Base-by-base conservation (phyloP, 35 echinoderm and acorn worm species). In the Ptychodera flava region DNA sequence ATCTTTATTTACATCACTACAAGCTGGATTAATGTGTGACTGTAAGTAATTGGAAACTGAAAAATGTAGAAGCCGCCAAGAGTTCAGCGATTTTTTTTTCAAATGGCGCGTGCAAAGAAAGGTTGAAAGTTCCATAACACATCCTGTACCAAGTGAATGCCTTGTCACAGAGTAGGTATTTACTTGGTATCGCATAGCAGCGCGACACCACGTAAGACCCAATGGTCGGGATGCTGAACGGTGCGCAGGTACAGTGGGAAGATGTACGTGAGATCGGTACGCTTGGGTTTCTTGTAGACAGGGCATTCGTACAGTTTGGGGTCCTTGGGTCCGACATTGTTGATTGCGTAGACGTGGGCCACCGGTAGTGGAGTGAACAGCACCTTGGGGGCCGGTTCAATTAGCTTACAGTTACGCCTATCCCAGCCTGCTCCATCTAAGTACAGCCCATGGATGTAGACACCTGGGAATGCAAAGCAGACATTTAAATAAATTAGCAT, bases 341-440 rank as follows among this genome's bases (percentile, higher is more conserved):
- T 99, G 89, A 99, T 89, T 38, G 96, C 96, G 31, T 92, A 99
- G n/a, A 99, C 92, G 31, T 99, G 96, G 77, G 90, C 88, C 79
- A 99, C 96, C 1, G 96, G 96, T 0, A 99, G 93, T 0, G 93
- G 96, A 6, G 88, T 94, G 86, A 99, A 99, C 1, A 99, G 93
- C 31, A 99, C 93, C 85, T 99, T 99, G 16, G 96, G 92, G 14
- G 90, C 88, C 1, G 96, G 92, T 64, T 99, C 96, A 28, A 99
- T 87, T 29, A 99, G 96, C 33, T 93, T 94, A 81, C 96, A 94
- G 91, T 99, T 99, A 35, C 96, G 90, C 16, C 96, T 87, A 80
- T 99, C 96, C 96, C 96, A 99, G 36, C 96, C 96, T 10, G 96
- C 96, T 79, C 96, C 96, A 33, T 99, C 96, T 78, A 99, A 82